These are phyloP conservation scores for Eulemur coronatus DNA, from an alignment of 2,797 vertebrate species.

Conservation along the genomic window DNA sequence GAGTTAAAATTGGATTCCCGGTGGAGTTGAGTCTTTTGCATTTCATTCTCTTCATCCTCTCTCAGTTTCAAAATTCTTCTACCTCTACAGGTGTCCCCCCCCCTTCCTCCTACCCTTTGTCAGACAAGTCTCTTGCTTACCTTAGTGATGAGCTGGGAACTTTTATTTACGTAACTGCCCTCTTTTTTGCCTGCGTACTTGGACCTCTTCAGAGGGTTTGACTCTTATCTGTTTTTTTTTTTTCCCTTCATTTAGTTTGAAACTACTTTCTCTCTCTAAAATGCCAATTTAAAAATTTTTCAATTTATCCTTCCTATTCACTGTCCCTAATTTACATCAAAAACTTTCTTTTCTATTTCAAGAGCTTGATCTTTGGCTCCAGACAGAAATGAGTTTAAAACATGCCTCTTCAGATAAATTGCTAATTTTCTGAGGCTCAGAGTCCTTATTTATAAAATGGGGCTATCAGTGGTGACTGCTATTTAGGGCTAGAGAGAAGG, in stretches of 20 bases:
- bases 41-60: background rate
- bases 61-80: conserved; percentile 14
- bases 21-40: background rate
- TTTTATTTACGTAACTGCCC: background rate
- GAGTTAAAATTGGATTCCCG: background rate
- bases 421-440: background rate
- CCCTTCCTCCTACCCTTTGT: background rate
- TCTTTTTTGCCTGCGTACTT: background rate
- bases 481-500: background rate
- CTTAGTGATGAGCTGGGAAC: background rate
- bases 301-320: background rate
- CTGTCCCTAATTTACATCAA: background rate
- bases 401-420: background rate
- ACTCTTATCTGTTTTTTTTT: background rate
- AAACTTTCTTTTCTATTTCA: conserved; percentile 25
- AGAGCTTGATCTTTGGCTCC: background rate
- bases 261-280: conserved; percentile 18
- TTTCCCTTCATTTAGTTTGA: background rate
- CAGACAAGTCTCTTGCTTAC: background rate
- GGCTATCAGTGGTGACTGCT: background rate
- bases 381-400: conserved; percentile 22
- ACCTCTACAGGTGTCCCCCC: background rate
- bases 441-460: background rate
- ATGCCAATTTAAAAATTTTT: background rate
- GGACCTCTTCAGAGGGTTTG: background rate